Base-by-base conservation (phyloP, 2,113 vertebrate species). In the human (Homo sapiens) region DNA sequence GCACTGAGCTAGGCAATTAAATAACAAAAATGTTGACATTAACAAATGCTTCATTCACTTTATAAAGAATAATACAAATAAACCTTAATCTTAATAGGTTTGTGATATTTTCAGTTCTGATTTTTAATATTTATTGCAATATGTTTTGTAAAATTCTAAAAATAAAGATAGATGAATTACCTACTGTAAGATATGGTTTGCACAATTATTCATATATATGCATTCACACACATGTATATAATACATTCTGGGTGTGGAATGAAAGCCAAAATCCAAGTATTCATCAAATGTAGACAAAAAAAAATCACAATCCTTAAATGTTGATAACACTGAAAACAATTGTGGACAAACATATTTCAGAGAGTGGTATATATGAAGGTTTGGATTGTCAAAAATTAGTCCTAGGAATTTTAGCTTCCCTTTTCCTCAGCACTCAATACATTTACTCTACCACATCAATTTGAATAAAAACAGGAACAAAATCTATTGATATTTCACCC, bases 21-120 rank as follows among this genome's bases (percentile, higher is more conserved):
- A 94, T 92, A 92, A 70, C 92, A 45, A n/a, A 86, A 68, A 80
- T 22, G 3, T 38, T 83, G 50, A 66, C 59, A 61, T 81, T 50
- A 96, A 89, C 48, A 96, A 86, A 85, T 70, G 25, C 75, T 83
- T 43, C 20, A 68, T 43, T 96, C 68, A 88, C 43, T 94, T 94
- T 94, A 82, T 10, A 96, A 59, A 87, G 30, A 93, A 78, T 18
- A 80, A 80, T 32, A 32, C 12, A 25, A 93, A 90, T 90, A 5
- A 72, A 85, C 10, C 48, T 91, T 35, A 81, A 40, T 90, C 43
- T 73, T 89, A 70, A 70, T 75, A 91, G 23, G 59, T 82, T 72
- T 80, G 30, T 57, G 13, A 5, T 84, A 87, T 40, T 94, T 3
- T 20, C 8, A 73, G 50, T 79, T 79, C 7, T 89, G 27, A 89